Base-by-base conservation (phyloP, 2,888 invertebrate species). In the Oligia latruncula region DNA sequence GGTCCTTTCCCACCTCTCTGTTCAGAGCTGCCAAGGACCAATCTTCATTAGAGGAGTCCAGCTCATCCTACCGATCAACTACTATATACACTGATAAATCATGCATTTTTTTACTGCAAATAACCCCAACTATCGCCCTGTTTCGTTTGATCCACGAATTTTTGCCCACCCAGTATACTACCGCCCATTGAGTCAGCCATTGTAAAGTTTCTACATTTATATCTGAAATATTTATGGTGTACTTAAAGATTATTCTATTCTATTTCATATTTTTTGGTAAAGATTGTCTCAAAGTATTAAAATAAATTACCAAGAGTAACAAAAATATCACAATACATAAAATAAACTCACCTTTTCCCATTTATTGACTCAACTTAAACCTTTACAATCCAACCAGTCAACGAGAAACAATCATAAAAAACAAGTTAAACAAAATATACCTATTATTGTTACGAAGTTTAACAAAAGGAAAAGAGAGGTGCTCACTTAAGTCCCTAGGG, bases 401-500 rank as follows among this genome's bases (percentile, higher is more conserved):
- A 78, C 40, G 35, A 74, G 15, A 62, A 72, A 74, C 68, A 73
- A 60, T 73, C 60, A 74, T 85, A 82, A 82, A 82, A 85, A 79
- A 85, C 74, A 78, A 77, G 75, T 82, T 52, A 78, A 70, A 77
- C 66, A 77, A 84, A 49, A 49, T 49, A 77, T 74, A n/a, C n/a
- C n/a, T n/a, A 55, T 81, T 81, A 78, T 85, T 71, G 70, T 78
- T 73, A 71, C 71, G 17, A 86, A 88, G 78, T 86, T 76, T 68
- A 81, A 86, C 81, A 86, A 81, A 82, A 71, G 74, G 73, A 66
- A 78, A 55, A 73, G 84, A 68, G 74, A 79, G 29, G 46, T 66
- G 74, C 79, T 81, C 83, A 84, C 88, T 90, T 88, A 87, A 90
- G 84, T 87, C 83, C 60, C 80, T 11, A 72, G 70, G 70, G 77